A percentile compares a stretch with the other conserved stretches of the same genome.
Conservation (phyloP, 2,888 invertebrate genomes). For the Rugalucina vietnamica region DNA sequence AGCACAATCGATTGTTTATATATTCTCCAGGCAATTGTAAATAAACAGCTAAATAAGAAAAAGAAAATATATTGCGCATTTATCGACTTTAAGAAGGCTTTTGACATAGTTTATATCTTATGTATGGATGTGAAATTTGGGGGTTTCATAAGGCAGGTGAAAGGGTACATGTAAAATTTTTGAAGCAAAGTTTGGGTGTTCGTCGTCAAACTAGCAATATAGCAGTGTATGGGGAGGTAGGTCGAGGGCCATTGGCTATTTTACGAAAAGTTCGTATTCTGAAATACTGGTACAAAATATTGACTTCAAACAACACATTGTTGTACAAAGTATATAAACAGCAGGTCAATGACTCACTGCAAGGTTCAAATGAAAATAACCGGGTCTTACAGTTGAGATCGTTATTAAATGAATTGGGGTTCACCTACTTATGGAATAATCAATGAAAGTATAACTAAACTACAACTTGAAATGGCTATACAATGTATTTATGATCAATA, state of each 20-base stretch:
- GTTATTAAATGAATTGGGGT: no score
- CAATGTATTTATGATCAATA: not conserved
- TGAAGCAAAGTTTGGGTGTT: not conserved
- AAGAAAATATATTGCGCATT: not conserved
- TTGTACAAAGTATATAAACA: not conserved
- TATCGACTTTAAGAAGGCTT: not conserved
- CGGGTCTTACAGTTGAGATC: no score
- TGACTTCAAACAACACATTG: not conserved
- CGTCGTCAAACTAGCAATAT: conserved; percentile 14
- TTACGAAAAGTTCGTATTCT: conserved; percentile 11
- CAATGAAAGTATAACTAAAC: not conserved
- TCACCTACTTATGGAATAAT: not conserved
- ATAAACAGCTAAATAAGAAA: not conserved
- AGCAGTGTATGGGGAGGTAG: conserved; percentile 24
- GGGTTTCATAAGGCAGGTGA: conserved; percentile 19
- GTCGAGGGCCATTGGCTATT: conserved; percentile 17
- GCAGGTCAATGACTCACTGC: no score
- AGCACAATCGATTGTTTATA: not conserved
- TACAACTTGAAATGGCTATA: not conserved
- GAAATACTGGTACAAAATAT: conserved; percentile 31
- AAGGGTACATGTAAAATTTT: conserved; percentile 30
- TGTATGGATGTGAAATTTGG: conserved; percentile 23
- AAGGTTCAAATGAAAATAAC: no score
- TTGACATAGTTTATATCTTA: not conserved
- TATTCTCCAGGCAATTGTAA: not conserved